These are phyloP conservation scores for Euborellia annulipes DNA, from an alignment of 1,140 invertebrate species.

Conservation along the genomic window DNA sequence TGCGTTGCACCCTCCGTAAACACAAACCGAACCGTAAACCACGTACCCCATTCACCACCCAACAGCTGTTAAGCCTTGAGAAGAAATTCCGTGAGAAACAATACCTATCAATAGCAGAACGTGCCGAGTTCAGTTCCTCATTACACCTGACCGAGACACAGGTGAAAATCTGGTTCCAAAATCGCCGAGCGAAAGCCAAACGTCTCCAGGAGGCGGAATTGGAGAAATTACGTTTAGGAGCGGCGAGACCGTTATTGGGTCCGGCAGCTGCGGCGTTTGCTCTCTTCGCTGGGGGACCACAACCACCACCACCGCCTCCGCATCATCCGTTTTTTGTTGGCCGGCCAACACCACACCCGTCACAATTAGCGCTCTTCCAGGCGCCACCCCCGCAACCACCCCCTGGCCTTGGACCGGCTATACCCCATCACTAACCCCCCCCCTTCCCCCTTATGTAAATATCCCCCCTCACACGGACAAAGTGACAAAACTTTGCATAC, in stretches of 20 bases:
- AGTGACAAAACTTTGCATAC: no score
- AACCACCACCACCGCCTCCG: neutral
- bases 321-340: neutral
- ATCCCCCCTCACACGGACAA: no score
- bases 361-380: no score
- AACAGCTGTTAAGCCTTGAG: slow-evolving; percentile 84
- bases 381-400: no score
- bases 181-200: slow-evolving; percentile 86
- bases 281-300: neutral
- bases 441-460: no score
- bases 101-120: slow-evolving; percentile 89
- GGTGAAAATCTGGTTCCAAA: slow-evolving; percentile 98
- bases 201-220: slow-evolving; percentile 87
- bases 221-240: slow-evolving; percentile 69
- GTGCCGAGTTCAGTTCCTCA: slow-evolving; percentile 89
- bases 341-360: no score
- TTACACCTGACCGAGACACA: slow-evolving; percentile 90
- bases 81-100: slow-evolving; percentile 93
- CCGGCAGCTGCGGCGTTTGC: neutral
- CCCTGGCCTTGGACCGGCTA: no score
- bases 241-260: slow-evolving; percentile 30
- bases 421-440: no score
- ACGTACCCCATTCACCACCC: slow-evolving; percentile 91
- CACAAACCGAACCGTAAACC: slow-evolving; percentile 95
- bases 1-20: slow-evolving; percentile 86